Evolutionary conservation across 1,140 invertebrate genomes (phyloP), one percentile per base, ranked within the genome.

Genomic region (Apis cerana): DNA sequence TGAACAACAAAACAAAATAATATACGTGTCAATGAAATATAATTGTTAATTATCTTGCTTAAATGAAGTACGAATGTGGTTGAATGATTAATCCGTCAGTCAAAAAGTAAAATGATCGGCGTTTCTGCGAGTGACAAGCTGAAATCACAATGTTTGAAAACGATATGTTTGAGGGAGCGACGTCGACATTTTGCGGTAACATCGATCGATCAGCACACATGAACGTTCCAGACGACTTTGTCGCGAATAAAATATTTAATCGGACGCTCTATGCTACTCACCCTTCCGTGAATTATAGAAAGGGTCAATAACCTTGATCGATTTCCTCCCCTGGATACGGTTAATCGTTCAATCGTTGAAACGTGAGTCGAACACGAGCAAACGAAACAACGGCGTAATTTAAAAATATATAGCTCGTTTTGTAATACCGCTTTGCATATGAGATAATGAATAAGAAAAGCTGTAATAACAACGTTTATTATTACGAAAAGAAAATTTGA

Each of bases 201-300:
- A 78, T 79, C 75, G 81, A 83, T 83, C 81, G 81, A 21, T 33
- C 67, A 12, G 27, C 67, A 19, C 21, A 72, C 74, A 72, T 83
- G 43, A 56, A 79, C 50, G 61, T 52, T 68, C n/a, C 61, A 50
- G 68, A 64, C 59, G 50, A 72, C 59, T 83, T 65, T 23, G 17
- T 23, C 13, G n/a, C 48, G 61, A 79, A 78, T 83, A 48, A 83
- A 83, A 83, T 83, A 83, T 83, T 83, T 64, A 83, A 59, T 43
- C 67, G 67, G 50, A 15, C 13, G 13, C 67, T 62, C 27, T 50
- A 23, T 43, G 17, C 59, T 69, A 27, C 33, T 5, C 56, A 27
- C 50, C 17, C 15, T 3, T 15, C 21, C 68, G 21, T 58, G 5
- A 75, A 54, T 67, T 50, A 59, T 75, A 8, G 61, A 64, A 68